Evolutionary conservation across 2,888 invertebrate species (phyloP).

Genomic region (Barypeithes pellucidus): DNA sequence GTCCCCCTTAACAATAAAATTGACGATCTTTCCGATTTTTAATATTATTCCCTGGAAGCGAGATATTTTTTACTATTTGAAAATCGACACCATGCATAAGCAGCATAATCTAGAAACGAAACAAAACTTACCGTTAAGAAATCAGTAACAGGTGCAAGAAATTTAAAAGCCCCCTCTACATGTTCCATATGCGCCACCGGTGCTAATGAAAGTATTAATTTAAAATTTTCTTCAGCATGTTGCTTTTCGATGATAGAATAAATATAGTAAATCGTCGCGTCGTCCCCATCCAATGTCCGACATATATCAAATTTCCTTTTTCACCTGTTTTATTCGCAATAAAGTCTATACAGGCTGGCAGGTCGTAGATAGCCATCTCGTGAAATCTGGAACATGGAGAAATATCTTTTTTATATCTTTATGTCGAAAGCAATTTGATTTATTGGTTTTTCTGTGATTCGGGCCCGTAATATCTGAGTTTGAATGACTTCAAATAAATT

Average conservation of each 20-base stretch:
- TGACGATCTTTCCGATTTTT: too few species aligned
- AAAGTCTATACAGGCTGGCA: constrained; percentile 88
- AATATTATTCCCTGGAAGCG: too few species aligned
- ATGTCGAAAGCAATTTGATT: constrained; percentile 18
- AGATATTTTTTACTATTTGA: too few species aligned
- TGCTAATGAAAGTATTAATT: constrained; percentile 78
- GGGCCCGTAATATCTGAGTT: background rate
- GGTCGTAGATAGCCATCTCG: constrained; percentile 87
- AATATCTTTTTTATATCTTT: constrained; percentile 2
- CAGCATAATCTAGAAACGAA: background rate
- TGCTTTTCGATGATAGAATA: constrained; percentile 78
- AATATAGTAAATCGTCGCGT: constrained; percentile 80
- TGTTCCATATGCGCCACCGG: constrained; percentile 79
- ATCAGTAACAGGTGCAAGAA: constrained; percentile 32
- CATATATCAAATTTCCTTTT: constrained; percentile 75
- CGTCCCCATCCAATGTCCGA: constrained; percentile 93
- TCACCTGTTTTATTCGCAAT: constrained; percentile 72
- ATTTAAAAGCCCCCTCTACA: constrained; percentile 63
- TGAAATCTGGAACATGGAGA: constrained; percentile 78
- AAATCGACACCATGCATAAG: too few species aligned
- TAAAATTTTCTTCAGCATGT: constrained; percentile 77
- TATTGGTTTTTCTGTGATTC: constrained; percentile 4
- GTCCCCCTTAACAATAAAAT: too few species aligned
- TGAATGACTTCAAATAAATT: constrained; percentile 5
- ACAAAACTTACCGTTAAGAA: constrained; percentile 47